These are phyloP conservation scores for Andrena dorsata DNA, from an alignment of 2,888 invertebrate genomes.

Conservation along the genomic window DNA sequence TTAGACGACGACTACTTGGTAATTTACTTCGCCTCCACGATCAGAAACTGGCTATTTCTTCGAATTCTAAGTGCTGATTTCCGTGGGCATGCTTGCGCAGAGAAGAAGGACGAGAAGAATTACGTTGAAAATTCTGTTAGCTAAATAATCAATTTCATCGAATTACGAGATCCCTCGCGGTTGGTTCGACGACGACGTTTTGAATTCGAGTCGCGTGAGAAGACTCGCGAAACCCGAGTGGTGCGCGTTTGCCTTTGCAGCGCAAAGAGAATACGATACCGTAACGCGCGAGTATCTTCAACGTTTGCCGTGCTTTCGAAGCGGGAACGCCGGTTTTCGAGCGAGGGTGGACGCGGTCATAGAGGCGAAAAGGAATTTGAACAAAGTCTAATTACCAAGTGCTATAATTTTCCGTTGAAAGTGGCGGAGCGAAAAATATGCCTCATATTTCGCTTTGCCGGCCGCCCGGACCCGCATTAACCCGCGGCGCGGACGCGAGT, in stretches of 20 bases:
- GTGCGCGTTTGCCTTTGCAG: constrained; percentile 3
- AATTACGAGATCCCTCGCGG: too few relatives aligned
- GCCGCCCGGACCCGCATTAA: constrained; percentile 65
- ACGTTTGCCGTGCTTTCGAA: constrained; percentile 56
- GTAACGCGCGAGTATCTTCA: constrained; percentile 37
- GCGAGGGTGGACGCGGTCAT: neutral
- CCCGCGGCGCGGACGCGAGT: constrained; percentile 66
- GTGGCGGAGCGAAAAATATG: constrained; percentile 74
- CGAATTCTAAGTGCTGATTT: too few relatives aligned
- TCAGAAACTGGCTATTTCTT: too few relatives aligned
- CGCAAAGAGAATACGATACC: constrained; percentile 16
- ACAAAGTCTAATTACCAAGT: constrained; percentile 68
- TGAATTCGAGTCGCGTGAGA: neutral
- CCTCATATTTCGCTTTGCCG: constrained; percentile 71
- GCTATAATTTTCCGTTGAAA: constrained; percentile 69
- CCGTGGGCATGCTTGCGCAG: too few relatives aligned
- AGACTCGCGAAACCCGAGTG: neutral
- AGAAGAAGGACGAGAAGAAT: too few relatives aligned
- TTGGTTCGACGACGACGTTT: too few relatives aligned
- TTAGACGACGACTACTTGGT: constrained; percentile 11
- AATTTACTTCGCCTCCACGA: too few relatives aligned
- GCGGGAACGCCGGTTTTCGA: constrained; percentile 34
- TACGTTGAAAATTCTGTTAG: too few relatives aligned
- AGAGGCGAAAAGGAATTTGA: constrained; percentile 59
- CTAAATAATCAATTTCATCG: too few relatives aligned